Base-by-base conservation (phyloP, 2,797 vertebrate genomes). In the Cossypha dichroa region DNA sequence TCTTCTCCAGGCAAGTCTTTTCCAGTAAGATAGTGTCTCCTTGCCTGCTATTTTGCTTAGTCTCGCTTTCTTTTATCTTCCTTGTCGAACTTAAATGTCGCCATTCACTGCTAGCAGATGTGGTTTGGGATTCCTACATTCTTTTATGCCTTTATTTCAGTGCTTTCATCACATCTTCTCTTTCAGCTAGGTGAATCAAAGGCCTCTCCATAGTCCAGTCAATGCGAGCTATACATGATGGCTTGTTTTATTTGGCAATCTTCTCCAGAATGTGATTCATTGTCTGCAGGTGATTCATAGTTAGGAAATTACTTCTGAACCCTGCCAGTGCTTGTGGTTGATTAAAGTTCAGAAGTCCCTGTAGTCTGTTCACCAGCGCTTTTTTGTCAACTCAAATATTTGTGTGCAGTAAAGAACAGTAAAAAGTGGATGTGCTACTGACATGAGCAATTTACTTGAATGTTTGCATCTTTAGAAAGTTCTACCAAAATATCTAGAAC, bases 261-360 rank as follows among this genome's bases (percentile, higher is more conserved):
- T 97, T 96, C 91, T 97, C 96, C 89, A 97, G 97, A 95, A 97
- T 91, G 96, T 97, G 97, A 98, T 98, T 98, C 97, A 97, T 98
- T 98, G 98, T 98, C 98, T 97, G 97, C 97, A 98, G 98, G 98
- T 98, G 98, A 98, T 98, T 98, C 98, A 98, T 98, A 97, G 97
- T 97, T 98, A 97, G 97, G 98, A 98, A 98, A 98, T 98, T 97
- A 98, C 97, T 97, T 97, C 97, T 97, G 98, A 98, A 95, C 97
- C 93, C 97, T 98, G 97, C 97, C 97, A 97, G 97, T 97, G 97
- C 96, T 97, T 98, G 97, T 94, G 97, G 97, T 97, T 98, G 98
- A 98, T 98, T 98, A 98, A 97, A 98, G 97, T 97, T 97, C 97
- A 98, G 97, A 97, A 98, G 97, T 98, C 97, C 97, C 97, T 97